Percentiles rank a stretch among this genome's conserved stretches.
Evolutionary conservation across 2,888 invertebrate species (phyloP).

Genomic region (Alloplasta piceator): DNA sequence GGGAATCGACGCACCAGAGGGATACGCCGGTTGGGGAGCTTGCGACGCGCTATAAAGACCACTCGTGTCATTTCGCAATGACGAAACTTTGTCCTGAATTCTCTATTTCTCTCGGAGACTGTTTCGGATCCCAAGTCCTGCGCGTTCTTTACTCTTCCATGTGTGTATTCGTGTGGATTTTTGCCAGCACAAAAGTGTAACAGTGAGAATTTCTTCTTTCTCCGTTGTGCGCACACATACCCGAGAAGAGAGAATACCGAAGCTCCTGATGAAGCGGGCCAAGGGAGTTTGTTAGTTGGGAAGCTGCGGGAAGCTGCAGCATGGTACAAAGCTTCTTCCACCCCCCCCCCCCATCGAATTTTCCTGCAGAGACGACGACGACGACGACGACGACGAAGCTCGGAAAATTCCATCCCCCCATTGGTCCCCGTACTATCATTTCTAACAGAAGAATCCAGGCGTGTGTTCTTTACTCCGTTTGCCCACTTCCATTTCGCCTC

Average conservation of each 20-base stretch:
- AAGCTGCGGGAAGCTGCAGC: conserved; percentile 69
- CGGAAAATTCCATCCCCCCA: conserved; percentile 60
- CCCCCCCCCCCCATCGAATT: conserved; percentile 26
- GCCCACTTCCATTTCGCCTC: conserved; percentile 38
- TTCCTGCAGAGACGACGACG: background rate
- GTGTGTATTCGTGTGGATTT: no score
- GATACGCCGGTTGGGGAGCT: conserved; percentile 72
- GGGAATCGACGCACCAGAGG: conserved; percentile 62
- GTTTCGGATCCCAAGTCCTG: background rate
- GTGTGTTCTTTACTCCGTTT: conserved; percentile 12
- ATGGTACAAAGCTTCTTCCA: conserved; percentile 56
- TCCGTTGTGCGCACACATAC: conserved; percentile 33
- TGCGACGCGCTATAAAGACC: conserved; percentile 84
- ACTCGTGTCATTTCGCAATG: conserved; percentile 86
- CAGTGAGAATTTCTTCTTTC: conserved; percentile 55
- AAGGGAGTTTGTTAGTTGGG: conserved; percentile 76
- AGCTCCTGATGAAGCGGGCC: conserved; percentile 62
- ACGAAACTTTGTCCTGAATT: conserved; percentile 85
- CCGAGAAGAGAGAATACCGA: conserved; percentile 40
- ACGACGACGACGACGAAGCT: conserved; percentile 57
- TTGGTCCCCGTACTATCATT: conserved; percentile 53
- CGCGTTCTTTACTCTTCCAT: conserved; percentile 55
- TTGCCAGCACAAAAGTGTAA: conserved; percentile 4
- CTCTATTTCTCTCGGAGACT: conserved; percentile 71
- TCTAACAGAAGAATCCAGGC: conserved; percentile 39